Evolutionary conservation across 2,113 vertebrate genomes (phyloP).

Genomic region (Cynoglossus semilaevis): DNA sequence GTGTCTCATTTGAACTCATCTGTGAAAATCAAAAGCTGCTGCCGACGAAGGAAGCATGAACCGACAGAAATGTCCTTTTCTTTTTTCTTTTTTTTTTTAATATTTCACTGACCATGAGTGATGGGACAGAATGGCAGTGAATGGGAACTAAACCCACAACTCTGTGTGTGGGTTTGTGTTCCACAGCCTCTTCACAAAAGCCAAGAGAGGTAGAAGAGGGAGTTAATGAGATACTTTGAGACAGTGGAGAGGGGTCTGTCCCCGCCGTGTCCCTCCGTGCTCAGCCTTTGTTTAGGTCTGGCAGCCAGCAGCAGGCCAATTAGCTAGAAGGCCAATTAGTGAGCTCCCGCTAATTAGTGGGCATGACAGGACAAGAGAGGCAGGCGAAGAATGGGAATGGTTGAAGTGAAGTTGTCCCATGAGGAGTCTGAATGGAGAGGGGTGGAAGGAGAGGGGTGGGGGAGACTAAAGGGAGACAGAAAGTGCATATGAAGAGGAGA

Average conservation of each 20-base stretch:
- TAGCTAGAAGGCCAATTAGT: slow-evolving; percentile 75
- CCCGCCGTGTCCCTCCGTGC: slow-evolving; percentile 57
- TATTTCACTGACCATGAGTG: slow-evolving; percentile 2
- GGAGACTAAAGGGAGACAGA: slow-evolving; percentile 34
- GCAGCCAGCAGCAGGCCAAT: slow-evolving; percentile 73
- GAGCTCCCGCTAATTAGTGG: slow-evolving; percentile 71
- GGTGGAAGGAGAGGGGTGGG: slow-evolving; percentile 42
- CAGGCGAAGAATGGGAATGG: slow-evolving; percentile 48
- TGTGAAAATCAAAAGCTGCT: not conserved
- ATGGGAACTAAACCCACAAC: slow-evolving; percentile 35
- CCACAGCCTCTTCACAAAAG: slow-evolving; percentile 53
- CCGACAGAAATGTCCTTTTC: no score
- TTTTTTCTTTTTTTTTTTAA: not conserved
- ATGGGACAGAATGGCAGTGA: slow-evolving; percentile 10
- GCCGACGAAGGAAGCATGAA: slow-evolving; percentile 1
- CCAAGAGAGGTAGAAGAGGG: slow-evolving; percentile 49
- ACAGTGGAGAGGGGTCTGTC: slow-evolving; percentile 59
- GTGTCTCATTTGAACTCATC: slow-evolving; percentile 20
- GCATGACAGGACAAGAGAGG: slow-evolving; percentile 68
- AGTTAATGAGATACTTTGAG: slow-evolving; percentile 69
- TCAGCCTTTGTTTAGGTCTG: slow-evolving; percentile 66
- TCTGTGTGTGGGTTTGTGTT: slow-evolving; percentile 12
- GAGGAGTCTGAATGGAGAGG: slow-evolving; percentile 27
- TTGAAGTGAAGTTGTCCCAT: slow-evolving; percentile 57
- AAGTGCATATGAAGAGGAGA: slow-evolving; percentile 26